Percentiles rank a stretch among this genome's conserved stretches.
Evolutionary conservation across 2,888 invertebrate species (phyloP).

Genomic region (Microctonus brassicae): DNA sequence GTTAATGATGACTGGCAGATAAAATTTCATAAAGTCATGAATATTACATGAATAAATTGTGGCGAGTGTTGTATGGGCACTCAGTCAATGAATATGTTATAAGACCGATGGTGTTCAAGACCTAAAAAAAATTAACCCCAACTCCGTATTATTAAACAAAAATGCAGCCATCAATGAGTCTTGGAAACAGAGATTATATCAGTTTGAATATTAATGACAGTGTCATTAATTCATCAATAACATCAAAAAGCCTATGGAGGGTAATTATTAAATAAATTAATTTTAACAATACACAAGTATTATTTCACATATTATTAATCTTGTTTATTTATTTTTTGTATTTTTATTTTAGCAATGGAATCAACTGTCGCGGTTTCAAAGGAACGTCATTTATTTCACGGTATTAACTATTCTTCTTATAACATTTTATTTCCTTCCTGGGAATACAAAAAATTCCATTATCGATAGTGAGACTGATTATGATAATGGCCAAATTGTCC

Average conservation of each 20-base stretch:
- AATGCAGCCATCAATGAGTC: slow-evolving; percentile 61
- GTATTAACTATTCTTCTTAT: slow-evolving; percentile 74
- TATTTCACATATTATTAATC: background rate
- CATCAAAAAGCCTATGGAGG: slow-evolving; percentile 69
- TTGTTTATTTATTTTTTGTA: slow-evolving; percentile 25
- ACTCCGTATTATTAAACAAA: slow-evolving; percentile 46
- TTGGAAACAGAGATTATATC: slow-evolving; percentile 61
- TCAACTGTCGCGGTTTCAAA: slow-evolving; percentile 85
- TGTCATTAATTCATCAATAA: slow-evolving; percentile 45
- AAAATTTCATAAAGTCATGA: too few relatives aligned
- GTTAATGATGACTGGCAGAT: too few relatives aligned
- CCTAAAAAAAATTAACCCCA: slow-evolving; percentile 6
- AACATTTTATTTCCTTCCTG: slow-evolving; percentile 75
- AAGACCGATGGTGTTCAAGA: slow-evolving; percentile 14
- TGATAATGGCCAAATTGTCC: slow-evolving; percentile 52
- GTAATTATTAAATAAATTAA: slow-evolving; percentile 53
- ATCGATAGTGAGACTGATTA: slow-evolving; percentile 63
- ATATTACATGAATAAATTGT: too few relatives aligned
- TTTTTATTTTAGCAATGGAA: slow-evolving; percentile 83
- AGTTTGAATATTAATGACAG: slow-evolving; percentile 65
- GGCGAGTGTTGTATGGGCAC: background rate
- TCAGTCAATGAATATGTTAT: background rate
- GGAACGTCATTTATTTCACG: slow-evolving; percentile 80
- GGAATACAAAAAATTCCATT: slow-evolving; percentile 62
- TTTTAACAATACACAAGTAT: background rate